Percentiles rank a stretch among this genome's conserved stretches.
Evolutionary conservation across 1,140 invertebrate species (phyloP).

Genomic region (Tetramorium alpestre): DNA sequence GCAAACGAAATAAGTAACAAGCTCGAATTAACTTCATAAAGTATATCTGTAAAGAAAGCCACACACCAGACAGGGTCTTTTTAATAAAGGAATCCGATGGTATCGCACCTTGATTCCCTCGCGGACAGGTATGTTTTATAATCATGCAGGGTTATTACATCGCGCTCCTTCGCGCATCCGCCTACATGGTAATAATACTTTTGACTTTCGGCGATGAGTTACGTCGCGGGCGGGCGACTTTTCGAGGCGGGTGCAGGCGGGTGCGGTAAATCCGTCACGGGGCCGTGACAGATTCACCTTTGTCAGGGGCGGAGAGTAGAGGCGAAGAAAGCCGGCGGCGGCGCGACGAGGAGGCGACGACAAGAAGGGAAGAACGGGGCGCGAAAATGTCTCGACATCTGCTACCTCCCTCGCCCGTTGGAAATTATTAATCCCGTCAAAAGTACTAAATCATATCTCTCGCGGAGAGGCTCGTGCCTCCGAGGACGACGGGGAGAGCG

Average conservation of each 20-base stretch:
- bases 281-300: conserved; percentile 65
- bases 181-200: conserved; percentile 49
- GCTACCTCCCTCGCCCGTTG: conserved; percentile 71
- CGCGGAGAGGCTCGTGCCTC: conserved; percentile 41
- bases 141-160: conserved; percentile 40
- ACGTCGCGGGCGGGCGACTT: conserved; percentile 32
- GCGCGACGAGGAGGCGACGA: conserved; percentile 26
- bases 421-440: conserved; percentile 83
- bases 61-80: neutral
- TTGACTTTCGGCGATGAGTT: conserved; percentile 57
- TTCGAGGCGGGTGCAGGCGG: conserved; percentile 20
- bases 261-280: conserved; percentile 65
- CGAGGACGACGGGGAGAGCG: neutral
- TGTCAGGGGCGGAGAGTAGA: conserved; percentile 1
- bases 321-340: neutral
- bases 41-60: neutral
- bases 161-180: conserved; percentile 20
- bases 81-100: neutral
- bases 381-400: conserved; percentile 81
- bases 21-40: neutral
- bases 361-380: conserved; percentile 57
- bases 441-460: conserved; percentile 81
- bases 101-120: neutral
- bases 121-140: conserved; percentile 32
- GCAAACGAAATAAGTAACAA: neutral